Evolutionary conservation across 2,797 vertebrate genomes (phyloP), one percentile per base, ranked within the genome.

Genomic region (Anabacerthia variegaticeps): DNA sequence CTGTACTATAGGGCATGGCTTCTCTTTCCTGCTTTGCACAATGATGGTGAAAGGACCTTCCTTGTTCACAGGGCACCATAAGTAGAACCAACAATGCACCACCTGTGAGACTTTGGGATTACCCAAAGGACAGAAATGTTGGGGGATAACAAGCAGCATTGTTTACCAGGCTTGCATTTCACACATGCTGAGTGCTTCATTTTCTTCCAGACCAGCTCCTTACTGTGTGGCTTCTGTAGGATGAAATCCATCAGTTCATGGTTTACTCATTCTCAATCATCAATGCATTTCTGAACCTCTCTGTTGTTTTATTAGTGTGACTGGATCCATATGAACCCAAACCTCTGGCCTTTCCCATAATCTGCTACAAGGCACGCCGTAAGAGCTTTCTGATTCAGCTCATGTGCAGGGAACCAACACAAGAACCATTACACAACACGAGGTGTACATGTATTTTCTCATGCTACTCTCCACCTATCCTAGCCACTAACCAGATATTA

Each of bases 301-400:
- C 59, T 49, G 37, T 26, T 76, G 16, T 55, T 94, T 73, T 67
- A 58, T 68, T 68, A 44, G 66, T 32, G 17, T 79, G 84, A 78
- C 77, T 92, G 74, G 26, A 82, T 44, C 23, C 52, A 55, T 37
- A 36, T 34, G 59, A 92, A 51, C 48, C 41, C 52, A 71, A 12
- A 82, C 23, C 30, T 66, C 67, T 32, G 26, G 48, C 52, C 46
- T 91, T 92, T 91, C 81, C 63, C 41, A 14, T 63, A 54, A 14
- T 22, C 21, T 84, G 58, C 54, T 72, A 5, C 46, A 49, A 46
- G 46, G 76, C 49, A 85, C 18, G 8, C 48, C 1, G 1, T 23
- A 72, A 88, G 39, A 56, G 37, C 39, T 69, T 91, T 76, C 78
- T 92, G 84, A 85, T 91, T 87, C 87, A 94, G 41, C 21, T 73